Base-by-base conservation (phyloP, 2,888 invertebrate genomes). In the Hirtodrosophila alboralis region DNA sequence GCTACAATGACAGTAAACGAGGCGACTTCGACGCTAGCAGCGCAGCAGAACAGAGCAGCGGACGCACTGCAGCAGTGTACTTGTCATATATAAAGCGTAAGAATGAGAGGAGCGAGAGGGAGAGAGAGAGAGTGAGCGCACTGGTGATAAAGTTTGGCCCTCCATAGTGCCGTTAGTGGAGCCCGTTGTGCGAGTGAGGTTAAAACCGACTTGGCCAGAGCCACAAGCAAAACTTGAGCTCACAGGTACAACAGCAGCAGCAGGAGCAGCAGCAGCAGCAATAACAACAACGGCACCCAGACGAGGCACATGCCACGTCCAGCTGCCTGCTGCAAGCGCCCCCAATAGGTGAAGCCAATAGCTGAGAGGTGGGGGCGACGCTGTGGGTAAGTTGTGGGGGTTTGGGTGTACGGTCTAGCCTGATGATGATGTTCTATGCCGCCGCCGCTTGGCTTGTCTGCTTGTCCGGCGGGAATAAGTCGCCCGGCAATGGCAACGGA, bases 401-500 rank as follows among this genome's bases (percentile, higher is more conserved):
- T 23, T 21, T 21, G 40, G 48, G 40, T 36, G 37, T 34, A 38
- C 27, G 53, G 64, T 60, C 65, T 78, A 78, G 83, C 60, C 78
- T 74, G 88, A 88, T 88, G 89, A 87, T 86, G 87, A 88, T 89
- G 87, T 89, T 89, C 88, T 87, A 84, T 86, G 88, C 86, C 88
- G 87, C 86, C 88, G 87, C 86, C 79, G 79, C 74, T 75, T 77
- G 84, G 88, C 88, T 88, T 87, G 84, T 74, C 73, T 79, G 86
- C 81, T 87, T 87, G 86, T 88, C 90, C 86, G 84, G 61, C 59
- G 89, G 78, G 90, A 72, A 69, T 83, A 77, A 49, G 49, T 49
- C n/a, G n/a, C 48, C 66, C 57, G 57, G 69, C 73, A 61, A 45
- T 49, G 45, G 59, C 72, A 58, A 58, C 56, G 12, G 18, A 61